These are phyloP conservation scores for Sula dactylatra DNA, from an alignment of 2,113 vertebrate genomes.

Conservation along the genomic window DNA sequence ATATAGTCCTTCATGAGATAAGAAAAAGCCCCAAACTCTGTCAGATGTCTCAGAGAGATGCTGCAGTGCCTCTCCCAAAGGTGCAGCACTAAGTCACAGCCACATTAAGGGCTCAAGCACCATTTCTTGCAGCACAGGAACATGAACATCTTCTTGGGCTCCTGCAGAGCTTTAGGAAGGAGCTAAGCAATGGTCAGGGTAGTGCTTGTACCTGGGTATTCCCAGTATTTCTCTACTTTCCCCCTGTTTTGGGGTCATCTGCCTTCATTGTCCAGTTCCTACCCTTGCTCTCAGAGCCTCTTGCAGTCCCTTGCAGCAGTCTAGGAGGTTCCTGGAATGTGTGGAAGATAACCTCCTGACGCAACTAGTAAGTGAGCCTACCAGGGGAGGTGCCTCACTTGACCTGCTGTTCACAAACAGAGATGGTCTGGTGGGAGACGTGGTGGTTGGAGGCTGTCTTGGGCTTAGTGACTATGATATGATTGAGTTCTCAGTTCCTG, in stretches of 20 bases:
- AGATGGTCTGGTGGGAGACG: too few relatives aligned
- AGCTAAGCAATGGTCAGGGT: background rate
- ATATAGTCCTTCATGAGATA: background rate
- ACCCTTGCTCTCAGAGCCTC: background rate
- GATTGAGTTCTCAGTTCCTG: too few relatives aligned
- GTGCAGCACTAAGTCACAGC: background rate
- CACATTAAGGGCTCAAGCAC: background rate
- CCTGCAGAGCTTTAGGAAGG: background rate
- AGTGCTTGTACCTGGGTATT: background rate
- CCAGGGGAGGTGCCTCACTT: too few relatives aligned
- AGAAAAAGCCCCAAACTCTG: background rate
- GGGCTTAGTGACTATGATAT: too few relatives aligned
- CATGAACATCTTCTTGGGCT: background rate
- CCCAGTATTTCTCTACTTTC: background rate
- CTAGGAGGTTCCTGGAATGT: too few relatives aligned
- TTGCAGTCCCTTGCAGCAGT: too few relatives aligned
- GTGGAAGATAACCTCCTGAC: too few relatives aligned
- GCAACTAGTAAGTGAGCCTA: too few relatives aligned
- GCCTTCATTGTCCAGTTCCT: background rate
- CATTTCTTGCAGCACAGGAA: background rate
- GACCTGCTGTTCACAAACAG: too few relatives aligned
- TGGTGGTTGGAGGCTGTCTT: too few relatives aligned
- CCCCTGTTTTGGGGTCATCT: background rate
- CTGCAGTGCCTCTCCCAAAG: background rate
- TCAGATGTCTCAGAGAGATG: background rate